Conservation (phyloP, 2,797 vertebrate species). For the Cyclura pinguis region DNA sequence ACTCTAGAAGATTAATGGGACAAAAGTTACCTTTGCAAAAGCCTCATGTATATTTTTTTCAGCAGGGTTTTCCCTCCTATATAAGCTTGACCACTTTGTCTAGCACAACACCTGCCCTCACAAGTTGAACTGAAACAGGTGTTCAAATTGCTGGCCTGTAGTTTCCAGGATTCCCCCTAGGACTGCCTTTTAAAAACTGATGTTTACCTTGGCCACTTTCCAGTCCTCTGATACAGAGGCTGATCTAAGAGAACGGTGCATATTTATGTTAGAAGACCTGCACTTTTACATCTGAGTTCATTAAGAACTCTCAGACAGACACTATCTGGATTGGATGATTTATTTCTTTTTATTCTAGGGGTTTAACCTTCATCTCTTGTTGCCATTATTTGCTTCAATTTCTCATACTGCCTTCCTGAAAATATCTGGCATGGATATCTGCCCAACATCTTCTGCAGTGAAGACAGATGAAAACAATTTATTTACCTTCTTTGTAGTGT, state of each 20-base stretch:
- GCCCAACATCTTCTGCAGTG: neutral
- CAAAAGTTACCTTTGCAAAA: neutral
- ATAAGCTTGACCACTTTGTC: neutral
- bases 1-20: neutral
- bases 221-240: neutral
- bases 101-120: neutral
- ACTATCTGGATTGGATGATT: neutral
- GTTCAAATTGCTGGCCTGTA: no score
- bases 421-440: neutral
- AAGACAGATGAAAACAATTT: neutral
- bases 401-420: neutral
- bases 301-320: neutral
- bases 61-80: neutral
- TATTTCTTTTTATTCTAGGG: neutral
- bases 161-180: neutral
- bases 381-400: neutral
- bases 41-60: neutral
- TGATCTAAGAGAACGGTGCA: no score
- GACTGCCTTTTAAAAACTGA: neutral
- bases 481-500: neutral
- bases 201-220: neutral
- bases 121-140: neutral
- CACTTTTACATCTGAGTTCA: neutral
- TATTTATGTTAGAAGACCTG: neutral
- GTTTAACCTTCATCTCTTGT: neutral